Conservation (phyloP, 1,140 invertebrate species). For the Probaryconus sp. region DNA sequence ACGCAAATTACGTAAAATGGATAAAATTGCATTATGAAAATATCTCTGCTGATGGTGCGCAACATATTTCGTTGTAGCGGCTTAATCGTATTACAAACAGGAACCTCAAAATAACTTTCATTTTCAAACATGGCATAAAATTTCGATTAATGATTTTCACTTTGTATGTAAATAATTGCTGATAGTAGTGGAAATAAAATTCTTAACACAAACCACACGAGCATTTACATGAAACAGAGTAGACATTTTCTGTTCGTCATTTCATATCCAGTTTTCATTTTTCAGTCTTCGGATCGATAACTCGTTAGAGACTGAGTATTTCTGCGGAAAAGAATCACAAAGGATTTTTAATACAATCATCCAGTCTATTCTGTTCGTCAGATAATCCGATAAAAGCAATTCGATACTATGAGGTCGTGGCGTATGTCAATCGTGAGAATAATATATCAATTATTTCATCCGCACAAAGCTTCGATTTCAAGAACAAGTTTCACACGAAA, state of each 20-base stretch:
- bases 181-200: constrained; percentile 37
- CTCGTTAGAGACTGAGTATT: constrained; percentile 57
- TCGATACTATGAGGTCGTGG: constrained; percentile 51
- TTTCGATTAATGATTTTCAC: constrained; percentile 31
- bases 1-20: constrained; percentile 31
- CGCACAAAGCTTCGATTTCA: constrained; percentile 29
- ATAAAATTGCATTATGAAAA: constrained; percentile 41
- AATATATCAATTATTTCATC: constrained; percentile 60
- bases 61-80: constrained; percentile 28
- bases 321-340: constrained; percentile 62
- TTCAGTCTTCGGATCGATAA: constrained; percentile 54
- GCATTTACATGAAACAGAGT: constrained; percentile 46
- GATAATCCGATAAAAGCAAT: constrained; percentile 64
- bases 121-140: constrained; percentile 37
- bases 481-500: constrained; percentile 14
- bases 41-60: constrained; percentile 26
- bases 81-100: constrained; percentile 50
- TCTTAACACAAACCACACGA: constrained; percentile 27
- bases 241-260: constrained; percentile 53
- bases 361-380: constrained; percentile 53
- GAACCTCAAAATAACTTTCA: constrained; percentile 44
- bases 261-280: constrained; percentile 56
- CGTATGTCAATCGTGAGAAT: constrained; percentile 57
- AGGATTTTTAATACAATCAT: constrained; percentile 63
- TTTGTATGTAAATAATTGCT: constrained; percentile 53